Evolutionary conservation across 1,140 invertebrate genomes (phyloP), one percentile per base, ranked within the genome.

Genomic region (Maconellicoccus hirsutus): DNA sequence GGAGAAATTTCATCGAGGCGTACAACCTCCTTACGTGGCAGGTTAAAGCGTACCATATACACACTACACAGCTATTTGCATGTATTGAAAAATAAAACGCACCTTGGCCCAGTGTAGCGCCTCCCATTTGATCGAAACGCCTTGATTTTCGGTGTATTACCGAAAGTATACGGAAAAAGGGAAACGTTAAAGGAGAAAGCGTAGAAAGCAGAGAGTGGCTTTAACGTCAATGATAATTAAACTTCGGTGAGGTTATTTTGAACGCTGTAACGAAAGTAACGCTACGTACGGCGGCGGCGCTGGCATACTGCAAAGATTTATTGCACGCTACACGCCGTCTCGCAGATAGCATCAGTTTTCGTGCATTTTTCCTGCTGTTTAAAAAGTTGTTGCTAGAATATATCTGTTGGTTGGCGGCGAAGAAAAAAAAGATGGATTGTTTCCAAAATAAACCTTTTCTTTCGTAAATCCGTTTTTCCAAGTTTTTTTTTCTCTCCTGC

Each of bases 361-460:
- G 42, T 52, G 42, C 42, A 52, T 52, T 52, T 52, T 52, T 52
- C 42, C 42, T 52, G 42, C 42, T 52, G 42, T 52, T 52, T 52
- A 52, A 52, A 33, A 52, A 52, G 42, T 52, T 52, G 42, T 52
- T 52, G 42, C 42, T 52, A 14, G 42, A 52, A 52, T 52, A 19
- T 52, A 52, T 52, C 42, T 52, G 42, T 52, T 52, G 4, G 42
- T 33, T 33, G 29, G 29, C 29, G 29, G n/a, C n/a, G n/a, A n/a
- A n/a, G n/a, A 33, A 33, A 33, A 33, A 52, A 52, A 52, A 52
- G 42, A 52, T 52, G 42, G 42, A 52, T 52, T 52, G 42, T 52
- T 52, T 52, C 42, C 42, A 52, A 52, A 52, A 52, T 52, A 52
- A 52, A 52, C 42, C 6, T 52, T 52, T 52, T 52, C 42, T 52